Conservation (phyloP, 2,113 vertebrate genomes). For the Cynopterus brachyotis region DNA sequence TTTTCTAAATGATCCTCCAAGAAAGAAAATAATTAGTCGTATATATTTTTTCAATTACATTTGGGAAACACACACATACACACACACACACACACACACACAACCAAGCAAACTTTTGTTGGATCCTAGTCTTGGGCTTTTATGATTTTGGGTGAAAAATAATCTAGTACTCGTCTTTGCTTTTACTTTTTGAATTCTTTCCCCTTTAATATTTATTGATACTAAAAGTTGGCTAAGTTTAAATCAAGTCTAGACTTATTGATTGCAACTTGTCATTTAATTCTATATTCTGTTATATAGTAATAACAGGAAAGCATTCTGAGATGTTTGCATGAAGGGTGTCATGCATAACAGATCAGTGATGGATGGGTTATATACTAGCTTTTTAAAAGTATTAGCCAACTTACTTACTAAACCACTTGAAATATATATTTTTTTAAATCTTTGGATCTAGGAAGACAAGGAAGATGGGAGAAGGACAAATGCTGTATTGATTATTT, state of each 20-base stretch:
- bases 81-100: too few species aligned
- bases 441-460: slow-evolving; percentile 50
- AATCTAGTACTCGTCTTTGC: slow-evolving; percentile 38
- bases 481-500: slow-evolving; percentile 74
- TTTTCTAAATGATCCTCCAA: background rate
- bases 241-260: slow-evolving; percentile 81
- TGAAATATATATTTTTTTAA: slow-evolving; percentile 66
- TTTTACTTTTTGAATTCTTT: slow-evolving; percentile 58
- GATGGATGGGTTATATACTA: slow-evolving; percentile 69
- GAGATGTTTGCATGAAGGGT: slow-evolving; percentile 75
- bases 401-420: slow-evolving; percentile 72
- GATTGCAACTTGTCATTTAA: slow-evolving; percentile 72
- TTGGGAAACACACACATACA: background rate
- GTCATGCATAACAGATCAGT: slow-evolving; percentile 73
- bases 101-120: background rate
- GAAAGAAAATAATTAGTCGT: background rate
- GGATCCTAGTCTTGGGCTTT: background rate
- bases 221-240: slow-evolving; percentile 73
- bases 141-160: background rate
- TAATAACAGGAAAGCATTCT: slow-evolving; percentile 74
- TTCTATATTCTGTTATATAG: slow-evolving; percentile 65
- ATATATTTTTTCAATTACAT: background rate
- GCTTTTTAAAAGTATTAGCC: slow-evolving; percentile 70
- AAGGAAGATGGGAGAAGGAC: slow-evolving; percentile 42
- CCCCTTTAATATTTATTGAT: slow-evolving; percentile 56